Evolutionary conservation across 2,888 invertebrate genomes (phyloP), one percentile per base, ranked within the genome.

Genomic region (Eristalis pertinax): DNA sequence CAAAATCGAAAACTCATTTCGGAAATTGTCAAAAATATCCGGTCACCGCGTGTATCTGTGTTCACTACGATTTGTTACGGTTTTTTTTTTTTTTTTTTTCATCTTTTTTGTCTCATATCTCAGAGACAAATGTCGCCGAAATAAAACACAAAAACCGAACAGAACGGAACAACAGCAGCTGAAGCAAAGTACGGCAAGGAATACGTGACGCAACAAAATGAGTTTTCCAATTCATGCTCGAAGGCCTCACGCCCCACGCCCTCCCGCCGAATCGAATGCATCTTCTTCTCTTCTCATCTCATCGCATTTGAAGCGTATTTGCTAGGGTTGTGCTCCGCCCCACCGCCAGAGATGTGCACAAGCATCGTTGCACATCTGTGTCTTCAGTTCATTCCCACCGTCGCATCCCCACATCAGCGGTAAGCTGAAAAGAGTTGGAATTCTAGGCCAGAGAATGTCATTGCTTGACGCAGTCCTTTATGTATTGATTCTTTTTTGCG

Each of bases 11-110:
- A 72, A 62, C 62, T 72, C 43, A 72, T 63, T 72, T 63, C 62
- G 62, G 72, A 72, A 72, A 72, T 72, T 72, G 62, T 63, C 62
- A 72, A 41, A 72, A 62, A 62, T 72, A 63, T 63, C 72, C 72
- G 62, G 62, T 38, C 26, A 62, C 26, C 13, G 11, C 19, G 19
- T 19, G 60, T 60, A n/a, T 10, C 60, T 60, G 60, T 60, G 50
- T 19, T 8, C 43, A 38, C 2, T 38, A 10, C 32, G 41, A 38
- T 41, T 22, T 2, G n/a, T n/a, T n/a, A n/a, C n/a, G n/a, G n/a
- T n/a, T n/a, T n/a, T n/a, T n/a, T n/a, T n/a, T n/a, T n/a, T n/a
- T n/a, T n/a, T n/a, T n/a, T n/a, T 4, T 29, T 29, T 29, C 29
- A 5, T 29, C 43, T 43, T 10, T 11, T 67, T 43, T 43, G 13